Evolutionary conservation across 2,888 invertebrate genomes (phyloP).

Genomic region (Plutella xylostella): DNA sequence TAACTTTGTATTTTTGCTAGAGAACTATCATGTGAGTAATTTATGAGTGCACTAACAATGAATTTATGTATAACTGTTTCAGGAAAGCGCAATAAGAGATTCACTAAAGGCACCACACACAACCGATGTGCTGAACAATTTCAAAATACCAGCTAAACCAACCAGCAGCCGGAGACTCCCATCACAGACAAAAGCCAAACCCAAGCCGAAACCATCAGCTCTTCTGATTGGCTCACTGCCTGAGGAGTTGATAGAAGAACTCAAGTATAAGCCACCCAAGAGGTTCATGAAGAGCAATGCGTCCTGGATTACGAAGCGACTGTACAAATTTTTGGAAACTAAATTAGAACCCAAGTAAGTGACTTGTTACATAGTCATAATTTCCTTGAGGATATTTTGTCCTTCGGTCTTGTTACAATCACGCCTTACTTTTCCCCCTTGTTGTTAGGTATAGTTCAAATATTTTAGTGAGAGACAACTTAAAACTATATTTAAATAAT

Average conservation of each 20-base stretch:
- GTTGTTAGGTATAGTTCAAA: too few species aligned
- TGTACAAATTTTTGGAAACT: conserved; percentile 48
- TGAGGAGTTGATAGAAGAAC: conserved; percentile 35
- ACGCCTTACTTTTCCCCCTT: too few species aligned
- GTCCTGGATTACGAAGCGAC: conserved; percentile 48
- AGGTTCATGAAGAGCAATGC: conserved; percentile 44
- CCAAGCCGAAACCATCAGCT: conserved; percentile 24
- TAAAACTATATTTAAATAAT: too few species aligned
- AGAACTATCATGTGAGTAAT: not conserved
- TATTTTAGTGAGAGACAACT: too few species aligned
- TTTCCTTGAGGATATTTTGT: too few species aligned
- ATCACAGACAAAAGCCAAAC: conserved; percentile 20
- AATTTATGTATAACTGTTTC: conserved; percentile 10
- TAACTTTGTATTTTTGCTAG: not conserved
- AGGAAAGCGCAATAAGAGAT: conserved; percentile 36
- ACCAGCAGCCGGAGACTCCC: too few species aligned
- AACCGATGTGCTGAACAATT: conserved; percentile 22
- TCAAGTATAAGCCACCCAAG: conserved; percentile 55
- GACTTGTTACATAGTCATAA: not conserved
- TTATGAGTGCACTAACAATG: not conserved
- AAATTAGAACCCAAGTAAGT: conserved; percentile 53
- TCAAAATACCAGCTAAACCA: conserved; percentile 34
- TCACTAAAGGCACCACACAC: conserved; percentile 27
- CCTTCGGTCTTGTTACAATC: too few species aligned
- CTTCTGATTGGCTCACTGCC: conserved; percentile 31